A percentile compares a stretch with the other conserved stretches of the same genome.
Evolutionary conservation across 2,888 invertebrate genomes (phyloP).

Genomic region (Himalopsyche tibetana): DNA sequence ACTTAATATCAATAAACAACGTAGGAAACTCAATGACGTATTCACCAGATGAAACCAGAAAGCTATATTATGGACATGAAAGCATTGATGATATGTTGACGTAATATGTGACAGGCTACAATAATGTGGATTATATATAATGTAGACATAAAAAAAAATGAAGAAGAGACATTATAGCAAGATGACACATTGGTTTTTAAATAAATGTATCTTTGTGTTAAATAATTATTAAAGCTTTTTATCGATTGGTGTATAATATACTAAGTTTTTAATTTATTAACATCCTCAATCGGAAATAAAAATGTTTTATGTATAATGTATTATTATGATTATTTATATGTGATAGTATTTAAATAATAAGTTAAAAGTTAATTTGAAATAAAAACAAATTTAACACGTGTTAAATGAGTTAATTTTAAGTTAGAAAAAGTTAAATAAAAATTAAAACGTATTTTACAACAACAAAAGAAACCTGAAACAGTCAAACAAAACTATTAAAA

Average conservation of each 20-base stretch:
- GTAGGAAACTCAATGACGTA: background rate
- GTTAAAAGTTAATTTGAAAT: slow-evolving; percentile 23
- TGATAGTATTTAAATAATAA: slow-evolving; percentile 26
- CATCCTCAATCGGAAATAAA: background rate
- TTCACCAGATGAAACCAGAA: slow-evolving; percentile 22
- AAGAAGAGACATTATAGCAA: background rate
- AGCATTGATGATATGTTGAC: background rate
- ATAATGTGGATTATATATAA: background rate
- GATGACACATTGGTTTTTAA: slow-evolving; percentile 14
- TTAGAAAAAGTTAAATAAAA: slow-evolving; percentile 57
- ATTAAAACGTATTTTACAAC: slow-evolving; percentile 66
- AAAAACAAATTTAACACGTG: slow-evolving; percentile 38
- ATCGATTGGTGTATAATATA: slow-evolving; percentile 2
- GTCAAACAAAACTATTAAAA: slow-evolving; percentile 64
- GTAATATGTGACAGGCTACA: background rate
- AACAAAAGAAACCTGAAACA: slow-evolving; percentile 69
- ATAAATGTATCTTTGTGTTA: slow-evolving; percentile 7
- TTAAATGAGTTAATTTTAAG: slow-evolving; percentile 64
- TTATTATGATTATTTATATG: slow-evolving; percentile 34
- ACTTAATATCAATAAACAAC: background rate
- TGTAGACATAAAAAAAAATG: background rate
- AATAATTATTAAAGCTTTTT: slow-evolving; percentile 25
- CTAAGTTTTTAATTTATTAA: background rate
- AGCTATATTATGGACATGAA: background rate
- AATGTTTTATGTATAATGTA: slow-evolving; percentile 28